These are phyloP conservation scores for Alloplasta piceator DNA, from an alignment of 2,888 invertebrate genomes.

Conservation along the genomic window DNA sequence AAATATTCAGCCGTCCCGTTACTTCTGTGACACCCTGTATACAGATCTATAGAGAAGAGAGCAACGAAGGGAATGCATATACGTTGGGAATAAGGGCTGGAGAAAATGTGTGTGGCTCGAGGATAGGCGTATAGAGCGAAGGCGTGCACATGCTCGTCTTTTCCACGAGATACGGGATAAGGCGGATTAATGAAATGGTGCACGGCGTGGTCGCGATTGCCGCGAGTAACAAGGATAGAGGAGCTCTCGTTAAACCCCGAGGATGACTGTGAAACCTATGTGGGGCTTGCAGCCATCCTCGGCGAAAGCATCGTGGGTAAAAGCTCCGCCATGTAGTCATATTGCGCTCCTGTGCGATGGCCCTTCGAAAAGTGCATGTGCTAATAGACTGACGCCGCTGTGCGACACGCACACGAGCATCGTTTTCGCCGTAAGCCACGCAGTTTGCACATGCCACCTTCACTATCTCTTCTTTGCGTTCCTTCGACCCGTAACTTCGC, in stretches of 20 bases:
- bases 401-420: slow-evolving; percentile 29
- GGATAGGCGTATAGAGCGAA: slow-evolving; percentile 3
- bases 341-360: slow-evolving; percentile 19
- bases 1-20: too few relatives aligned
- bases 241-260: slow-evolving; percentile 60
- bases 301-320: slow-evolving; percentile 14
- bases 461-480: slow-evolving; percentile 13
- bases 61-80: background rate
- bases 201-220: slow-evolving; percentile 54
- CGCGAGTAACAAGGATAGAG: slow-evolving; percentile 54
- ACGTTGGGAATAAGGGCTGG: background rate
- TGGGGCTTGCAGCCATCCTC: slow-evolving; percentile 27
- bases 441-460: slow-evolving; percentile 15
- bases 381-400: slow-evolving; percentile 33
- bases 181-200: slow-evolving; percentile 68
- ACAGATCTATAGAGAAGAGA: slow-evolving; percentile 4
- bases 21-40: too few relatives aligned
- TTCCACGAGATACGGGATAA: slow-evolving; percentile 62
- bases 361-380: slow-evolving; percentile 51
- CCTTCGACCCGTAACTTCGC: slow-evolving; percentile 17
- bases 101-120: background rate
- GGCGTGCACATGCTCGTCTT: slow-evolving; percentile 44
- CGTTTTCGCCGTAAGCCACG: background rate
- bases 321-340: slow-evolving; percentile 12
- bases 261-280: slow-evolving; percentile 30